Evolutionary conservation across 1,140 invertebrate genomes (phyloP).

Genomic region (Euglossa dilemma): DNA sequence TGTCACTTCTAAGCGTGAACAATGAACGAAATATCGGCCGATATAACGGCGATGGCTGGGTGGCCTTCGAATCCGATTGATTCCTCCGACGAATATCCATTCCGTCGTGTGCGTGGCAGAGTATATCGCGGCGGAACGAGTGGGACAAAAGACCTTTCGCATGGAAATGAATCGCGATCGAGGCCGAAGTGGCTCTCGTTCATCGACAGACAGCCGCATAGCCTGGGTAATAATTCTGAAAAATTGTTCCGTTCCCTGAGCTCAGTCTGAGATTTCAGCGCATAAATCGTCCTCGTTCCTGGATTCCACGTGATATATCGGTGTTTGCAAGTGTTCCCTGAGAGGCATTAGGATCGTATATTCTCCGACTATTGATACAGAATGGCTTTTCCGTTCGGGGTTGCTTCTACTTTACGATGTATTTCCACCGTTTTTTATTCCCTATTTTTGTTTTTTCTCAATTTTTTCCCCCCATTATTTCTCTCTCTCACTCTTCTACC

Average conservation of each 20-base stretch:
- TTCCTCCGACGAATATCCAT: conserved; percentile 32
- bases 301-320: conserved; percentile 24
- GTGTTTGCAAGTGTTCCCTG: conserved; percentile 34
- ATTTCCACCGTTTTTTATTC: background rate
- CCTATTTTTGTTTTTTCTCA: background rate
- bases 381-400: conserved; percentile 2
- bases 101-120: background rate
- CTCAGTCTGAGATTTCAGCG: conserved; percentile 30
- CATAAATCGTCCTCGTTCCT: conserved; percentile 50
- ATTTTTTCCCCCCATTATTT: no score
- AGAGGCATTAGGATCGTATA: conserved; percentile 42
- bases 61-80: conserved; percentile 49
- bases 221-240: conserved; percentile 60
- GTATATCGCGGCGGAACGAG: background rate
- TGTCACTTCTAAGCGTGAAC: conserved; percentile 23
- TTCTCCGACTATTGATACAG: conserved; percentile 29
- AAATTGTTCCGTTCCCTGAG: conserved; percentile 51
- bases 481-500: background rate
- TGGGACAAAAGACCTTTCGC: conserved; percentile 39
- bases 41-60: background rate
- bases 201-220: conserved; percentile 28
- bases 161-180: conserved; percentile 62
- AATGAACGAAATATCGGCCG: conserved; percentile 38
- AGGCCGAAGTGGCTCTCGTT: conserved; percentile 42
- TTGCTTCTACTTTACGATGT: background rate